phyloP scores from a whole-genome alignment of 2,888 invertebrate genomes.

The Lepidochrysops patricia region DNA sequence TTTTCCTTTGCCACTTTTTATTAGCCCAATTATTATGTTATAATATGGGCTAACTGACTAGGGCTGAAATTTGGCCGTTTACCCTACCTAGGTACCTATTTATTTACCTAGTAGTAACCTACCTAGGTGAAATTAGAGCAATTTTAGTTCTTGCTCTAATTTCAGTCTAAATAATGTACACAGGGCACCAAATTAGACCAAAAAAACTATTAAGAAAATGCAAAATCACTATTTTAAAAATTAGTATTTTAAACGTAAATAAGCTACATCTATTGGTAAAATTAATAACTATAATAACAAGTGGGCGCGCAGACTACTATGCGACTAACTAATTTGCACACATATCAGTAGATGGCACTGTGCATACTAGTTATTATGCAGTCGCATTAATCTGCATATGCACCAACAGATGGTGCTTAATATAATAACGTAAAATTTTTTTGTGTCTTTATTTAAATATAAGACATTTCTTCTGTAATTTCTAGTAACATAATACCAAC shows the following conservation, averaged over 20 bases:
- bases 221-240: not conserved
- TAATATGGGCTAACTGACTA: no score
- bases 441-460: no score
- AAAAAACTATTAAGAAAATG: not conserved
- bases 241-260: not conserved
- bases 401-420: conserved; percentile 51
- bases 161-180: not conserved
- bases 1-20: no score
- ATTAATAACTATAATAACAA: not conserved
- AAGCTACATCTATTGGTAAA: conserved; percentile 35
- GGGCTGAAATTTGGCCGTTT: no score
- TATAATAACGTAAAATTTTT: not conserved
- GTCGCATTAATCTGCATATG: conserved; percentile 33
- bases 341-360: conserved; percentile 52
- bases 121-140: no score
- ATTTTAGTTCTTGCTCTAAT: conserved; percentile 18
- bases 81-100: no score
- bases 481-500: no score
- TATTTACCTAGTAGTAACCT: no score
- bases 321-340: conserved; percentile 12
- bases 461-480: no score
- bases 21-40: no score
- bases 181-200: not conserved
- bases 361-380: conserved; percentile 25
- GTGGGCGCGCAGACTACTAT: not conserved